Evolutionary conservation across 2,888 invertebrate genomes (phyloP).

Genomic region (Criorhina ranunculi): DNA sequence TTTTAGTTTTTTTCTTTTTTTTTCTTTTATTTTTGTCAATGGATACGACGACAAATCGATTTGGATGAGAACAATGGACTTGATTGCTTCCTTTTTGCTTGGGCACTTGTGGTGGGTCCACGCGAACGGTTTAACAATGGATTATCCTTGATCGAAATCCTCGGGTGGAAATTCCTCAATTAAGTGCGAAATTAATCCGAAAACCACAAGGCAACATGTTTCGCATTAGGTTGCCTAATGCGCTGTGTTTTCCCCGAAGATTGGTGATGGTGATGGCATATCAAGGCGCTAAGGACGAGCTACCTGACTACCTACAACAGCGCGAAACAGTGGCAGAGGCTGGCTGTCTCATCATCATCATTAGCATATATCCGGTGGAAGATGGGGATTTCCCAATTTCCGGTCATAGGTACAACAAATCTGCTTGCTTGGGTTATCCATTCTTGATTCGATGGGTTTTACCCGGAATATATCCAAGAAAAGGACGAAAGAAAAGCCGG

Average conservation of each 20-base stretch:
- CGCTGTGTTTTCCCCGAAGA: conserved; percentile 65
- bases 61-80: conserved; percentile 58
- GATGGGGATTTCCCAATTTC: conserved; percentile 67
- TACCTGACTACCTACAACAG: conserved; percentile 2
- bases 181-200: conserved; percentile 57
- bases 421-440: conserved; percentile 37
- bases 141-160: conserved; percentile 69
- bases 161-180: conserved; percentile 55
- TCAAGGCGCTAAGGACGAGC: conserved; percentile 59
- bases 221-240: conserved; percentile 67
- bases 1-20: conserved; percentile 27
- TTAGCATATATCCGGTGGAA: conserved; percentile 37
- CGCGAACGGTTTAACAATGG: conserved; percentile 63
- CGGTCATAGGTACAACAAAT: conserved; percentile 32
- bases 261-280: conserved; percentile 13
- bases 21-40: conserved; percentile 8
- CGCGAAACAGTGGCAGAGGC: conserved; percentile 47
- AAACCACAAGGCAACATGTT: conserved; percentile 61
- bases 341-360: conserved; percentile 54
- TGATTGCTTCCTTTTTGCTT: conserved; percentile 70
- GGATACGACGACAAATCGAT: conserved; percentile 59
- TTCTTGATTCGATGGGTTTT: conserved; percentile 49
- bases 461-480: neutral
- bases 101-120: conserved; percentile 29
- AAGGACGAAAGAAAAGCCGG: neutral